Percentiles rank a stretch among this genome's conserved stretches.
Evolutionary conservation across 30 jellyfish, hydroid and myxozoan species (phyloP).

Genomic region (Aurelia aurita): DNA sequence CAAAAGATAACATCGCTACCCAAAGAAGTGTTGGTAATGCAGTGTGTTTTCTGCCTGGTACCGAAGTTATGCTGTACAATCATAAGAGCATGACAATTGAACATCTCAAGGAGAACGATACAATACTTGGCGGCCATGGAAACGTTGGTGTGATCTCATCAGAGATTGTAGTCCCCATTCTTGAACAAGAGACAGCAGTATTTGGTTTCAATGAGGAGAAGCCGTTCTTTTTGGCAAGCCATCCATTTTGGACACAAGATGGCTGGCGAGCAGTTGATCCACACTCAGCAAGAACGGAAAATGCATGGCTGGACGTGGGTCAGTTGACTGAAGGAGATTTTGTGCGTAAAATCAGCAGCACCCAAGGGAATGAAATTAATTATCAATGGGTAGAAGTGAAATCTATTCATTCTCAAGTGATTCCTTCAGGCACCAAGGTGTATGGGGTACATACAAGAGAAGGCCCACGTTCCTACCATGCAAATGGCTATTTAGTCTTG

Average conservation of each 20-base stretch:
- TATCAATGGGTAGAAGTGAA: conserved; percentile 46
- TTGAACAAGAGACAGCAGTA: conserved; percentile 12
- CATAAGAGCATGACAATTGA: conserved; percentile 19
- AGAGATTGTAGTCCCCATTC: conserved; percentile 20
- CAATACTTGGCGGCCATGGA: conserved; percentile 31
- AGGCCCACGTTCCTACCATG: conserved; percentile 69
- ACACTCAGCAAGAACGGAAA: conserved; percentile 40
- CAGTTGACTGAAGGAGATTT: conserved; percentile 64
- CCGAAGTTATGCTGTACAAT: conserved; percentile 28
- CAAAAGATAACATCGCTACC: not conserved
- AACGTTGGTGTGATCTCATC: conserved; percentile 43
- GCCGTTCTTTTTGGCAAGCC: conserved; percentile 54
- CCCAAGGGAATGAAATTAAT: conserved; percentile 4
- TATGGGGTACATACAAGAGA: conserved; percentile 61
- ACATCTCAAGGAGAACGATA: conserved; percentile 10
- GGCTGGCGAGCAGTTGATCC: conserved; percentile 79
- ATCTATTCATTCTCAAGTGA: conserved; percentile 22
- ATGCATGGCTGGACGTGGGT: conserved; percentile 66
- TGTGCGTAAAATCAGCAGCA: conserved; percentile 30
- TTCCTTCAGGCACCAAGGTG: conserved; percentile 54
- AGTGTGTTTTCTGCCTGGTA: conserved; percentile 31
- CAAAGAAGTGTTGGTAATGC: not conserved
- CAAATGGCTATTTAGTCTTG: conserved; percentile 60
- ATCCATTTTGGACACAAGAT: conserved; percentile 76
- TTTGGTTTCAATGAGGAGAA: conserved; percentile 57